A percentile compares a stretch with the other conserved stretches of the same genome.
Evolutionary conservation across 1,140 invertebrate species (phyloP).

Genomic region (Xylocopa sonorina): DNA sequence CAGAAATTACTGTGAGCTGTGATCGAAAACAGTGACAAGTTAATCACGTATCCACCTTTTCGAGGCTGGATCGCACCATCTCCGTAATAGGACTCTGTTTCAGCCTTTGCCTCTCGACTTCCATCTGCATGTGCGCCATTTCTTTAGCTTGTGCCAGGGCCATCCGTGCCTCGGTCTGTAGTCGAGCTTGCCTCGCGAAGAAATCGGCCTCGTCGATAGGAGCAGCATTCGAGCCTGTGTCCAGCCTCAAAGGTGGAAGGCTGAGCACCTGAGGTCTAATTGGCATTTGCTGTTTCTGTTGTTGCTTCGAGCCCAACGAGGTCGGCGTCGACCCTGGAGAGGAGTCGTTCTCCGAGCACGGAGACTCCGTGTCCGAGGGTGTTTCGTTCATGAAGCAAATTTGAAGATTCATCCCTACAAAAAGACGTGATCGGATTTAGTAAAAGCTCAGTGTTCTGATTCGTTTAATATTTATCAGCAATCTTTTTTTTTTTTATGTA

Average conservation of each 20-base stretch:
- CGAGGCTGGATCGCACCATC: conserved; percentile 89
- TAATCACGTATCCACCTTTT: conserved; percentile 86
- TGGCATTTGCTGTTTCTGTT: conserved; percentile 60
- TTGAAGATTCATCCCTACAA: conserved; percentile 94
- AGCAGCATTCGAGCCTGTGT: conserved; percentile 69
- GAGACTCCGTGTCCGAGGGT: conserved; percentile 90
- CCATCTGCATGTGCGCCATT: conserved; percentile 96
- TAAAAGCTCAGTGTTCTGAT: no score
- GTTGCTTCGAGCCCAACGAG: conserved; percentile 57
- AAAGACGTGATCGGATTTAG: conserved; percentile 36
- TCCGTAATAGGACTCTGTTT: conserved; percentile 93
- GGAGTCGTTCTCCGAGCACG: conserved; percentile 85
- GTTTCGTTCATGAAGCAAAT: conserved; percentile 98
- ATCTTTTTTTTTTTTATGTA: no score
- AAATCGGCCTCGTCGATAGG: conserved; percentile 87
- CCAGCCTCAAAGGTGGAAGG: conserved; percentile 76
- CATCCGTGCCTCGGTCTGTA: conserved; percentile 95
- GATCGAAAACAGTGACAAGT: no score
- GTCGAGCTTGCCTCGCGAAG: conserved; percentile 89
- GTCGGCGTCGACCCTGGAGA: conserved; percentile 62
- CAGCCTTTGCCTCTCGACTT: conserved; percentile 91
- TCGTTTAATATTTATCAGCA: no score
- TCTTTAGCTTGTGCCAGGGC: conserved; percentile 95
- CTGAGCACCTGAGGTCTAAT: conserved; percentile 75
- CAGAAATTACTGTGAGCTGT: no score